Percentiles rank a stretch among this genome's conserved stretches.
Conservation (phyloP, 2,113 vertebrate genomes). For the Gymnocephalus cernua region DNA sequence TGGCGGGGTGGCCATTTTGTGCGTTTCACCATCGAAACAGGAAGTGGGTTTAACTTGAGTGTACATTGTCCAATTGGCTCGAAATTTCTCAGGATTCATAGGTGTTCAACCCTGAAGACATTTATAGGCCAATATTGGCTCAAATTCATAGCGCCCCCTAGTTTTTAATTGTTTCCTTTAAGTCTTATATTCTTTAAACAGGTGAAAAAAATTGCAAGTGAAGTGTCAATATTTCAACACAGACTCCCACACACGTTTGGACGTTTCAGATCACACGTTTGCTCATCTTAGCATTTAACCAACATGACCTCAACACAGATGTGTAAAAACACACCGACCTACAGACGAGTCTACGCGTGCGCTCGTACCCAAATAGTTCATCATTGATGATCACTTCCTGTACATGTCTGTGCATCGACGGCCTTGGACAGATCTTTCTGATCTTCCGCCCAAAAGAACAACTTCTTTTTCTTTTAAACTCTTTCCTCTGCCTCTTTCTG, state of each 20-base stretch:
- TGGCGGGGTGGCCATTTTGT: no score
- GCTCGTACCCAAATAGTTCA: background rate
- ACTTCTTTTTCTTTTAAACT: background rate
- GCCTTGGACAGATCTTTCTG: background rate
- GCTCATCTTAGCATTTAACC: background rate
- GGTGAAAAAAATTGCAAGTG: background rate
- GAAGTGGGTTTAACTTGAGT: no score
- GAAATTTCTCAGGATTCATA: no score
- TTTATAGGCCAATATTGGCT: no score
- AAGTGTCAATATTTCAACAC: background rate
- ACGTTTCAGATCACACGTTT: background rate
- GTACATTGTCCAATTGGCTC: no score
- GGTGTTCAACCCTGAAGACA: no score
- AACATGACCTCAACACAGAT: background rate
- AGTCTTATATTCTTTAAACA: background rate
- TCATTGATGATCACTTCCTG: slow-evolving; percentile 26
- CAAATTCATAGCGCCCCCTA: no score
- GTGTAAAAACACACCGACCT: background rate
- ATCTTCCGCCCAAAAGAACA: slow-evolving; percentile 1
- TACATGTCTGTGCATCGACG: slow-evolving; percentile 5
- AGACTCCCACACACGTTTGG: background rate
- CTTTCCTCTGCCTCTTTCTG: background rate
- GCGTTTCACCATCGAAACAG: no score
- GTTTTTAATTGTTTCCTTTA: no score
- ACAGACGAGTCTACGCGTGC: background rate